A percentile compares a stretch with the other conserved stretches of the same genome.
These are phyloP conservation scores for Sternotherus odoratus DNA, from an alignment of 2,797 vertebrate genomes.

Conservation along the genomic window DNA sequence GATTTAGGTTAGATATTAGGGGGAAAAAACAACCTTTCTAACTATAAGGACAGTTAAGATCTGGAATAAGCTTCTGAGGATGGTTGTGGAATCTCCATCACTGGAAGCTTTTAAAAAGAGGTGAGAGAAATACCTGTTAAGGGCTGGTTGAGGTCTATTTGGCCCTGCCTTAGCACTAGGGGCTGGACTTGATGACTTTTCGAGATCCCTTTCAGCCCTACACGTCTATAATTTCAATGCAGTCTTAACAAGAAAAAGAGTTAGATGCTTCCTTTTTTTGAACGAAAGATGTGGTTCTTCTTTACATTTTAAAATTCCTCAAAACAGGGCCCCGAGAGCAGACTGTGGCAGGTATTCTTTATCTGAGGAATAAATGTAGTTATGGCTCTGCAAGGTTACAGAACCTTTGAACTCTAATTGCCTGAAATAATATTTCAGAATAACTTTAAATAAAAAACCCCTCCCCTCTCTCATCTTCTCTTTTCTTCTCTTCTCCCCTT, in stretches of 20 bases:
- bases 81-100: not conserved
- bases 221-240: not conserved
- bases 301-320: not conserved
- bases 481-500: not conserved
- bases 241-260: not conserved
- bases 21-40: not conserved
- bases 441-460: not conserved
- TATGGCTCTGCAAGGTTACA: not conserved
- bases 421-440: not conserved
- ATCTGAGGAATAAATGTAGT: not conserved
- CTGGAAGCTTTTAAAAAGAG: not conserved
- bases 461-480: no score
- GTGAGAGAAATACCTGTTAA: not conserved
- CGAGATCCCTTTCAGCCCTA: not conserved
- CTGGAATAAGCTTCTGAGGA: not conserved
- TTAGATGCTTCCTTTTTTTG: not conserved
- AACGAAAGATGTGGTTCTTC: not conserved
- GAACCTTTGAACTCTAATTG: not conserved
- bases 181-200: not conserved
- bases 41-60: not conserved
- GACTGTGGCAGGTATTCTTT: not conserved
- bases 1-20: not conserved
- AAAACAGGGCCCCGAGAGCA: not conserved
- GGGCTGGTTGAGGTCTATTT: not conserved
- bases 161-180: not conserved